A percentile compares a stretch with the other conserved stretches of the same genome.
Conservation (phyloP, 2,797 vertebrate species). For the Catostomus latipinnis region DNA sequence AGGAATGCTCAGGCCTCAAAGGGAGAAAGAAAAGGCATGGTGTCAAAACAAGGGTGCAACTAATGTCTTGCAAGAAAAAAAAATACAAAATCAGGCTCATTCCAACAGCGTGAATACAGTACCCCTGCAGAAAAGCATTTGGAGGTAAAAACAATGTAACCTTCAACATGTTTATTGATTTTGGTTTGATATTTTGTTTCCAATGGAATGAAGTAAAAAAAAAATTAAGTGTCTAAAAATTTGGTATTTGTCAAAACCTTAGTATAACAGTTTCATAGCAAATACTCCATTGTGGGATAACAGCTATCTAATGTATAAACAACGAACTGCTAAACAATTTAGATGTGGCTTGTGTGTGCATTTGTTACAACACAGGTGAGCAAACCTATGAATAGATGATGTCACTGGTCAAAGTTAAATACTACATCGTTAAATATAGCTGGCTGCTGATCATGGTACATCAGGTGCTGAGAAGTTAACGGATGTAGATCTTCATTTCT, state of each 20-base stretch:
- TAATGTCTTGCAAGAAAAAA: slow-evolving; percentile 41
- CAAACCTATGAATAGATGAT: neutral
- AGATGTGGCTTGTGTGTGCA: slow-evolving; percentile 17
- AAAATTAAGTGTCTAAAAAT: too few relatives aligned
- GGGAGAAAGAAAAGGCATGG: slow-evolving; percentile 40
- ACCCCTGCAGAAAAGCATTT: slow-evolving; percentile 10
- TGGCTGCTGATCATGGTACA: neutral
- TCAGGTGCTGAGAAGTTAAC: neutral
- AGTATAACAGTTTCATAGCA: neutral
- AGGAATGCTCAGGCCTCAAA: slow-evolving; percentile 45
- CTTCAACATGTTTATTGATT: slow-evolving; percentile 46
- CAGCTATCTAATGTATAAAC: slow-evolving; percentile 3
- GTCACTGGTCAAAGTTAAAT: neutral
- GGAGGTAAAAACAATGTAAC: slow-evolving; percentile 38
- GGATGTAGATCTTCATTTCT: slow-evolving; percentile 30
- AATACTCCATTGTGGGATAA: neutral
- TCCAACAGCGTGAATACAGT: slow-evolving; percentile 28
- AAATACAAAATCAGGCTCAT: slow-evolving; percentile 34
- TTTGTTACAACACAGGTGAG: slow-evolving; percentile 12
- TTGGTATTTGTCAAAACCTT: too few relatives aligned
- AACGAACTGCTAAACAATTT: slow-evolving; percentile 14
- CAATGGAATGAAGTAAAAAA: too few relatives aligned
- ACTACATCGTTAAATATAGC: neutral
- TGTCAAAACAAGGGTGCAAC: slow-evolving; percentile 48
- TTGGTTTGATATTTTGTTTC: too few relatives aligned